These are phyloP conservation scores for Vulpes lagopus DNA, from an alignment of 2,113 vertebrate species.

Conservation along the genomic window DNA sequence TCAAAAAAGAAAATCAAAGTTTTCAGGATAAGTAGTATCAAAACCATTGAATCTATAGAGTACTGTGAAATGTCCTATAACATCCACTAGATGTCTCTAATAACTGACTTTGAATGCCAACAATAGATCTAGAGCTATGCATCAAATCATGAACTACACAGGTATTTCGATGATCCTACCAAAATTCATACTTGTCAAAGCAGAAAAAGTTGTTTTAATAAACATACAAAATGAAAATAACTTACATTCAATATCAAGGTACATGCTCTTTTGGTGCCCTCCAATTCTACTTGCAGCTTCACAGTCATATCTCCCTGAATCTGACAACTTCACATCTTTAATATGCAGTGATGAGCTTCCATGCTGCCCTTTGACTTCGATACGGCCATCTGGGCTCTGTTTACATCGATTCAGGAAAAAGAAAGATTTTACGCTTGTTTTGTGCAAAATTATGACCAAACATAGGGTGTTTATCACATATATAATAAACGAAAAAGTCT, in stretches of 20 bases:
- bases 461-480: background rate
- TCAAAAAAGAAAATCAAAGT: background rate
- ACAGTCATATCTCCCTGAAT: conserved; percentile 97
- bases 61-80: conserved; percentile 6
- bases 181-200: conserved; percentile 69
- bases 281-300: conserved; percentile 98
- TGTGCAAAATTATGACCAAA: conserved; percentile 66
- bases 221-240: conserved; percentile 76
- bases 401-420: conserved; percentile 81
- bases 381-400: conserved; percentile 95
- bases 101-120: background rate
- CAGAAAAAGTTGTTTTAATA: conserved; percentile 53
- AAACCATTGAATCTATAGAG: background rate
- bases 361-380: conserved; percentile 94
- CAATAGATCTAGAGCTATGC: background rate
- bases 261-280: conserved; percentile 98
- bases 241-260: conserved; percentile 98
- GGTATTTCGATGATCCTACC: conserved; percentile 43
- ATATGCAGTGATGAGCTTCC: conserved; percentile 96
- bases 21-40: background rate
- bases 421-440: conserved; percentile 66
- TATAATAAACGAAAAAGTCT: background rate
- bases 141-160: conserved; percentile 27
- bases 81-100: conserved; percentile 64
- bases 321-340: conserved; percentile 92